Evolutionary conservation across 2,888 invertebrate species (phyloP), one percentile per base, ranked within the genome.

Genomic region (Anaspis maculata): DNA sequence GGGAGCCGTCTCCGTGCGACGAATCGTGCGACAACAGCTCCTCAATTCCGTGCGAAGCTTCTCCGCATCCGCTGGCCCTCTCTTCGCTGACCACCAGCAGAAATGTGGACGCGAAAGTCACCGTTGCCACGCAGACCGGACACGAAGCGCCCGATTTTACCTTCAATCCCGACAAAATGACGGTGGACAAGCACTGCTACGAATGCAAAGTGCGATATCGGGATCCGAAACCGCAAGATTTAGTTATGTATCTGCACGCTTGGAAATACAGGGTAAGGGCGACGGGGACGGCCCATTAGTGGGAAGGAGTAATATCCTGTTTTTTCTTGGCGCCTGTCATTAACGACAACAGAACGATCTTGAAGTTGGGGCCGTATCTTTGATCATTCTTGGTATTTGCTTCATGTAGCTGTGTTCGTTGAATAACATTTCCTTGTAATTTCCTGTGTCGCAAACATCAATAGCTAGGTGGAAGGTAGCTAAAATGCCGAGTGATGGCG

Each of bases 211-310:
- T 89, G 37, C 76, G 86, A 39, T 94, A 89, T 69, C 73, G 87
- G 45, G 95, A 96, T 66, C 95, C 96, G 0, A 79, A 85, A 43
- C 88, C 90, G 0, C 78, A 85, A 48, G 91, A 95, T 65, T 76
- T 96, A 39, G 83, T 94, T 49, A 91, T 96, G 89, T 96, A 90
- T 67, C 76, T 96, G 25, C 96, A 96, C 67, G 95, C 95, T 15
- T 88, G 88, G 86, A 87, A 87, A 57, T 90, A 90, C 64, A 81
- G 80, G 76, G 85, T 85, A 61, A 61, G 61, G 39, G 13, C 19
- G 19, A 19, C n/a, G n/a, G n/a, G n/a, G n/a, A n/a, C n/a, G n/a
- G n/a, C n/a, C n/a, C n/a, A n/a, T n/a, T n/a, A n/a, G n/a, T n/a
- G n/a, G n/a, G n/a, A n/a, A n/a, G n/a, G n/a, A n/a, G n/a, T n/a